Percentiles rank a stretch among this genome's conserved stretches.
These are phyloP conservation scores for Morelia viridis DNA, from an alignment of 2,797 vertebrate genomes.

Conservation along the genomic window DNA sequence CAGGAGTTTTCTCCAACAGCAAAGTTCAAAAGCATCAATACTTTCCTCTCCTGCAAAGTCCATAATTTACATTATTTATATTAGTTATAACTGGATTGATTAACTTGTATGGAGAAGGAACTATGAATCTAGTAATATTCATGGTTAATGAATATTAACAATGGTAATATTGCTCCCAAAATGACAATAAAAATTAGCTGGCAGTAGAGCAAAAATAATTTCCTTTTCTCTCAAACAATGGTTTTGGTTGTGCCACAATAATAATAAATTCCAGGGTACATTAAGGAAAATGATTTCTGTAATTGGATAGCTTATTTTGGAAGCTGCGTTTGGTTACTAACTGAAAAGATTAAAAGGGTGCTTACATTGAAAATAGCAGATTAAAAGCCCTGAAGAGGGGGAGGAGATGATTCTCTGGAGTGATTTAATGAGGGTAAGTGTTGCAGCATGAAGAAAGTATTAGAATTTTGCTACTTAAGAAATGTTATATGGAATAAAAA, in stretches of 20 bases:
- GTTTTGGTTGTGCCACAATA: not conserved
- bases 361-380: conserved; percentile 36
- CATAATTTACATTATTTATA: not conserved
- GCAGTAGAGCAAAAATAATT: not conserved
- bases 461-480: conserved; percentile 20
- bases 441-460: conserved; percentile 43
- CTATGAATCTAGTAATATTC: not conserved
- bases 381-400: conserved; percentile 36
- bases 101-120: not conserved
- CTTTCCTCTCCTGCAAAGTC: not conserved
- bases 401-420: conserved; percentile 44
- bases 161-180: not conserved
- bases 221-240: conserved; percentile 14
- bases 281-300: conserved; percentile 34
- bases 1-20: not conserved
- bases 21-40: not conserved
- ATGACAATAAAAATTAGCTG: not conserved
- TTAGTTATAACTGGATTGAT: not conserved
- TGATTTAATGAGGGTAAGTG: conserved; percentile 52
- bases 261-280: conserved; percentile 20
- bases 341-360: conserved; percentile 33
- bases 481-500: conserved; percentile 32
- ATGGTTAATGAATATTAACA: no score
- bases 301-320: conserved; percentile 26
- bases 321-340: conserved; percentile 34